A percentile compares a stretch with the other conserved stretches of the same genome.
phyloP scores from a whole-genome alignment of 1,140 invertebrate genomes.

The Drosophila erecta region DNA sequence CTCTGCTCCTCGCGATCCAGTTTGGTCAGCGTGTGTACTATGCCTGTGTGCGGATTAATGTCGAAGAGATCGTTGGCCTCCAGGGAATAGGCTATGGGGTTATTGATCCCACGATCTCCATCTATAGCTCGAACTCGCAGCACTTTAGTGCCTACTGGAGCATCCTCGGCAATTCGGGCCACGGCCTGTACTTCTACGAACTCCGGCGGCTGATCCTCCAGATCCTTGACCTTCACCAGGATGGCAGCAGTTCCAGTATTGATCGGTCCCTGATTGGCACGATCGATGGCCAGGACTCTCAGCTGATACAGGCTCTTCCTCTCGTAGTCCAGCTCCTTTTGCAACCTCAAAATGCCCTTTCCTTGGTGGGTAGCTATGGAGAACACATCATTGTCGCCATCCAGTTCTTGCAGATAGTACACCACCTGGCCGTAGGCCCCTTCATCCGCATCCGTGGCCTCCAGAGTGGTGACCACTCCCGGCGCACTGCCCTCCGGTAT shows the following conservation, averaged over 20 bases:
- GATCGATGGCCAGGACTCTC: slow-evolving; percentile 92
- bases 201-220: slow-evolving; percentile 95
- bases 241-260: slow-evolving; percentile 95
- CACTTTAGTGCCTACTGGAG: slow-evolving; percentile 91
- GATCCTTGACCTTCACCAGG: slow-evolving; percentile 93
- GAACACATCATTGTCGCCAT: slow-evolving; percentile 92
- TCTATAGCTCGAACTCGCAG: slow-evolving; percentile 96
- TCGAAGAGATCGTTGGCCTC: slow-evolving; percentile 89
- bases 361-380: slow-evolving; percentile 93
- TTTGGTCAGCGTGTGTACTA: slow-evolving; percentile 90
- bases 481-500: slow-evolving; percentile 91
- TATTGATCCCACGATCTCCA: slow-evolving; percentile 96
- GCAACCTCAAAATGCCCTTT: slow-evolving; percentile 93
- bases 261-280: slow-evolving; percentile 89
- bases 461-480: slow-evolving; percentile 91
- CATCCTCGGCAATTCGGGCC: slow-evolving; percentile 94
- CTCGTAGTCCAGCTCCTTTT: slow-evolving; percentile 93
- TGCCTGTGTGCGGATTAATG: slow-evolving; percentile 92
- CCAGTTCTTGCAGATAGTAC: slow-evolving; percentile 91
- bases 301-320: slow-evolving; percentile 94
- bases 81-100: slow-evolving; percentile 93
- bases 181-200: slow-evolving; percentile 95
- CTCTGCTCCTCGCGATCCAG: slow-evolving; percentile 93
- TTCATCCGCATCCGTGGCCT: slow-evolving; percentile 95
- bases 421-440: slow-evolving; percentile 95